These are phyloP conservation scores for Pristionchus mayeri DNA, from an alignment of 2,888 invertebrate species.

Conservation along the genomic window DNA sequence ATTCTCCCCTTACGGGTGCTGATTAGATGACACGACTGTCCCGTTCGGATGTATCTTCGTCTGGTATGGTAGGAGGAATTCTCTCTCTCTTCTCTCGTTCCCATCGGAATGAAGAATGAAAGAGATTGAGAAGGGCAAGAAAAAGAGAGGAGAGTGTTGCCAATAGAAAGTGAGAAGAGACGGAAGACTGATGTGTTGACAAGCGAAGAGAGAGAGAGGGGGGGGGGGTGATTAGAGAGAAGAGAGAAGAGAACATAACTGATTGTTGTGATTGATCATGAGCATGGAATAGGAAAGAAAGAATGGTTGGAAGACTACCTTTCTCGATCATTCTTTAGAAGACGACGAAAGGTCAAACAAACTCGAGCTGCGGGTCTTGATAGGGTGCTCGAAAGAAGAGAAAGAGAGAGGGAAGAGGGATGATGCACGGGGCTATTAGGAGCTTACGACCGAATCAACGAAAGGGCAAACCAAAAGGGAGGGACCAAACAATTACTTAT, in stretches of 20 bases:
- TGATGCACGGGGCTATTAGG: slow-evolving; percentile 13
- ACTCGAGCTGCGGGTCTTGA: slow-evolving; percentile 5
- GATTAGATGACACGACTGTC: not conserved
- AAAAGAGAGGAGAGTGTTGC: not conserved
- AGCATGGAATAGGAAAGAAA: not conserved
- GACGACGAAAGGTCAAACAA: slow-evolving; percentile 18
- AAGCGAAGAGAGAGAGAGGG: not conserved
- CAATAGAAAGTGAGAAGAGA: slow-evolving; percentile 40
- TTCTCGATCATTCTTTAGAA: not conserved
- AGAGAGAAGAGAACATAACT: not conserved
- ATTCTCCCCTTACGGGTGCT: not conserved
- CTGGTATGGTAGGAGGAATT: not conserved
- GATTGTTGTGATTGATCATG: slow-evolving; percentile 16
- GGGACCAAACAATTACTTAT: no score
- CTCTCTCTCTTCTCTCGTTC: not conserved
- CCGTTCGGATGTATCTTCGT: not conserved
- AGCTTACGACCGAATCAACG: slow-evolving; percentile 19
- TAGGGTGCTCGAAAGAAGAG: not conserved
- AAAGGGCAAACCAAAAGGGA: not conserved
- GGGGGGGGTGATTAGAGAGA: slow-evolving; percentile 32
- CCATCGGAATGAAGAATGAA: not conserved
- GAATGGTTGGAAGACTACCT: not conserved
- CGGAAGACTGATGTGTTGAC: slow-evolving; percentile 41
- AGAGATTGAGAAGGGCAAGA: not conserved
- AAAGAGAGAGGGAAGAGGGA: not conserved